phyloP scores from a whole-genome alignment of 2,888 invertebrate species.

The Ellobium chinense region DNA sequence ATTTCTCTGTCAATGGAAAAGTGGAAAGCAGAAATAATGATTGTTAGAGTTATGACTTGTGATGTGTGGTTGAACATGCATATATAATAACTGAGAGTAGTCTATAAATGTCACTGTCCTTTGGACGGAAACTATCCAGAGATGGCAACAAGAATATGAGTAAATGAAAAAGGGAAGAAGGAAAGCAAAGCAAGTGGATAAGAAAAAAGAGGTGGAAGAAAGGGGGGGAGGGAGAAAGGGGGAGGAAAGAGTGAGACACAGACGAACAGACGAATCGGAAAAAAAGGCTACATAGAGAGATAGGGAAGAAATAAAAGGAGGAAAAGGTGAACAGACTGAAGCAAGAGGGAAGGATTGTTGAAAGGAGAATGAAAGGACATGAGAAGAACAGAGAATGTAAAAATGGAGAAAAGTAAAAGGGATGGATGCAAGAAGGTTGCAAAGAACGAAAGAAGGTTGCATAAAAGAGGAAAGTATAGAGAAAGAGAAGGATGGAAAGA shows the following conservation, averaged over 20 bases:
- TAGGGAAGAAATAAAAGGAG: background rate
- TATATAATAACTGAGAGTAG: no score
- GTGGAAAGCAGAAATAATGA: no score
- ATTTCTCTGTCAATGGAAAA: no score
- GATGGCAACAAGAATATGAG: no score
- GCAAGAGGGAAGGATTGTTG: background rate
- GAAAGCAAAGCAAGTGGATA: background rate
- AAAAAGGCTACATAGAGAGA: background rate
- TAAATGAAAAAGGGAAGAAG: background rate
- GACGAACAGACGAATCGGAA: background rate
- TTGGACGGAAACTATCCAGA: no score
- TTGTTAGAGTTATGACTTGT: no score
- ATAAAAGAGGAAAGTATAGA: no score
- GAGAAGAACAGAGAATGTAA: conserved; percentile 4
- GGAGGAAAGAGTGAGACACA: conserved; percentile 4
- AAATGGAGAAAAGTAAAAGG: background rate
- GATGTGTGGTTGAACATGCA: no score
- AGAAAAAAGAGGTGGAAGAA: background rate
- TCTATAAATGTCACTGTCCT: no score
- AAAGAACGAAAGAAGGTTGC: no score
- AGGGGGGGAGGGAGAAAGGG: background rate
- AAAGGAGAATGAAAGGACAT: conserved; percentile 2
- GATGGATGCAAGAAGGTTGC: background rate
- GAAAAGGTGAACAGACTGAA: background rate
- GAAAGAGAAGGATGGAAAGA: no score